Evolutionary conservation across 2,888 invertebrate genomes (phyloP), one percentile per base, ranked within the genome.

Genomic region (Xylocampa areola): DNA sequence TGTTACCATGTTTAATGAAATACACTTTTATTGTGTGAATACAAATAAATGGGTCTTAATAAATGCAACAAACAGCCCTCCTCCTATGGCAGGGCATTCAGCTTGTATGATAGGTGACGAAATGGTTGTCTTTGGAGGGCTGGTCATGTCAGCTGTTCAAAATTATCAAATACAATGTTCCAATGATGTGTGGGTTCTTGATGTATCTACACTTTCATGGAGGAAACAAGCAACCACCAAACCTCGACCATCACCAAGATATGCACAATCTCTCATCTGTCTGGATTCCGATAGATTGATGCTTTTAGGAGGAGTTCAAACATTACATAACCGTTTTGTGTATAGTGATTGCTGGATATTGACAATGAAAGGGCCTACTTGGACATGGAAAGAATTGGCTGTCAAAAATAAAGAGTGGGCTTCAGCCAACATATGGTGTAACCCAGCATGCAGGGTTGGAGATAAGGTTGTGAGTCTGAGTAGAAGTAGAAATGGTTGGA

Each of bases 291-390:
- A 96, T 37, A 96, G 98, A 89, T 89, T 98, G 62, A 94, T 99
- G 79, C 94, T 98, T 21, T 92, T 98, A 72, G 98, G 97, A 32
- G 98, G 98, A 35, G 98, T 97, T 77, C 98, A 97, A 59, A 98
- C 98, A 1, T 96, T 97, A 33, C 97, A 97, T 73, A 96, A 97
- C 87, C 81, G 91, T 27, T 94, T 91, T 89, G 96, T 97, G 16
- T 98, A 97, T 86, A 97, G 96, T 78, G 99, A 99, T 88, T 97
- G 97, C 58, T 99, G 99, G 99, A 90, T 98, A 52, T 92, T 99
- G 55, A 96, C 95, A 47, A 96, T 98, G 96, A 95, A 94, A 64
- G 95, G 95, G 0, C 94, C 95, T 27, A 87, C 94, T 21, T 97
- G 97, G 97, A 95, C 94, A 55, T 96, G 97, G 97, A 95, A 94